phyloP scores from a whole-genome alignment of 2,113 vertebrate species.

The Salvelinus sp. region DNA sequence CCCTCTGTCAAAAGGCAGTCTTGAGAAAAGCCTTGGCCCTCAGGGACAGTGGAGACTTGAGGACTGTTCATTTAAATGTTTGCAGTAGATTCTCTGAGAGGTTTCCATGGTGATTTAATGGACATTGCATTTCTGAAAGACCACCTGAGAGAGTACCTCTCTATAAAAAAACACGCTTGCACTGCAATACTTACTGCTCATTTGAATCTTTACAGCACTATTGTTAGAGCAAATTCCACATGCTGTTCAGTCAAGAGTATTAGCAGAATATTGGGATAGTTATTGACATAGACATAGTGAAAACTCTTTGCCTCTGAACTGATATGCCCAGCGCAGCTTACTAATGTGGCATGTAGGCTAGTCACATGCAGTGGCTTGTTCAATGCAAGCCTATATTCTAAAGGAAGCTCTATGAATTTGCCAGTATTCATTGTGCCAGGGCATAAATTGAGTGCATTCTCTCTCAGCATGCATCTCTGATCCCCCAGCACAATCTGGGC shows the following conservation, averaged over 20 bases:
- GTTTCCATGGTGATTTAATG: conserved; percentile 51
- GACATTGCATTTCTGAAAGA: conserved; percentile 32
- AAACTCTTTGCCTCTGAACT: not conserved
- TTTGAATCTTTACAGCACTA: not conserved
- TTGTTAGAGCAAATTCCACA: not conserved
- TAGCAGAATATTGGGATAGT: not conserved
- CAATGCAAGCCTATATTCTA: not conserved
- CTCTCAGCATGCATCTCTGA: not conserved
- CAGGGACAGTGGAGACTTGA: conserved; percentile 15
- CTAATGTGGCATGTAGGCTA: not conserved
- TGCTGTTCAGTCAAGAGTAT: not conserved
- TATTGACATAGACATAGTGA: not conserved
- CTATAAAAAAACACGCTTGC: not conserved
- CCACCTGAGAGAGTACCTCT: conserved; percentile 9
- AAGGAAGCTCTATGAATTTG: not conserved
- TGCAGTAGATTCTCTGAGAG: conserved; percentile 27
- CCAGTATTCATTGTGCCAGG: not conserved
- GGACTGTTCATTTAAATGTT: conserved; percentile 44
- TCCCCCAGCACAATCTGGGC: not conserved
- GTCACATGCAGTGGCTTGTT: not conserved
- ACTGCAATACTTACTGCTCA: conserved; percentile 8
- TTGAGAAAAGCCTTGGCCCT: conserved; percentile 11
- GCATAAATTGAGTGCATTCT: no score
- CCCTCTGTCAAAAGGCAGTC: conserved; percentile 6
- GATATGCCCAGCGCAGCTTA: not conserved